These are phyloP conservation scores for Trachelipus rathkii DNA, from an alignment of 1,140 invertebrate species.

Conservation along the genomic window DNA sequence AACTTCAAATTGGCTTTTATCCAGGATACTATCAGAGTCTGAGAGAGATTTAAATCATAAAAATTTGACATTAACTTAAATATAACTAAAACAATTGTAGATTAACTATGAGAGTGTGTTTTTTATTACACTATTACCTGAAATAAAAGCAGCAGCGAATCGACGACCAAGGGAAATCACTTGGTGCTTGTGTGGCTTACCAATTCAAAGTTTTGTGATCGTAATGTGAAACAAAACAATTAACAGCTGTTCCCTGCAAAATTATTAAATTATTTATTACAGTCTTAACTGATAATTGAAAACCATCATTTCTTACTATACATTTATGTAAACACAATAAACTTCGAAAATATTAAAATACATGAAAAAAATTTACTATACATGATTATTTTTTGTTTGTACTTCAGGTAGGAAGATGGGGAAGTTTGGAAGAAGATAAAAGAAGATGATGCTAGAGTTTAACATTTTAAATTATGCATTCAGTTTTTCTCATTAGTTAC, in stretches of 20 bases:
- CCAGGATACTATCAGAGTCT: constrained; percentile 96
- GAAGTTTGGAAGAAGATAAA: too few species aligned
- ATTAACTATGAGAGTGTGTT: neutral
- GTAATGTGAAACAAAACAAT: constrained; percentile 87
- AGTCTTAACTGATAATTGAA: too few species aligned
- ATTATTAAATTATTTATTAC: too few species aligned
- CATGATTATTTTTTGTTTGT: too few species aligned
- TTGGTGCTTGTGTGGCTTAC: constrained; percentile 66
- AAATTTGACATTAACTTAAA: neutral
- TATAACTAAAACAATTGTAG: neutral
- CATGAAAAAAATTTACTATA: too few species aligned
- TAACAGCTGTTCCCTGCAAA: constrained; percentile 73
- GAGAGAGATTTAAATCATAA: constrained; percentile 12
- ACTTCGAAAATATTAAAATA: too few species aligned
- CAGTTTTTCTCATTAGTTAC: too few species aligned
- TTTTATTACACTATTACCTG: constrained; percentile 51
- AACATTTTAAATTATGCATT: too few species aligned
- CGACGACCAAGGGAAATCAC: constrained; percentile 72
- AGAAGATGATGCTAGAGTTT: too few species aligned
- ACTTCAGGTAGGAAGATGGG: too few species aligned
- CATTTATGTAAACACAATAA: too few species aligned
- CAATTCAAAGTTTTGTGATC: constrained; percentile 77
- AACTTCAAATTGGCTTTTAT: constrained; percentile 96
- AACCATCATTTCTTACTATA: too few species aligned
- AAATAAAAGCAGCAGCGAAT: constrained; percentile 83